A percentile compares a stretch with the other conserved stretches of the same genome.
Evolutionary conservation across 2,797 vertebrate genomes (phyloP).

Genomic region (Cygnus olor): DNA sequence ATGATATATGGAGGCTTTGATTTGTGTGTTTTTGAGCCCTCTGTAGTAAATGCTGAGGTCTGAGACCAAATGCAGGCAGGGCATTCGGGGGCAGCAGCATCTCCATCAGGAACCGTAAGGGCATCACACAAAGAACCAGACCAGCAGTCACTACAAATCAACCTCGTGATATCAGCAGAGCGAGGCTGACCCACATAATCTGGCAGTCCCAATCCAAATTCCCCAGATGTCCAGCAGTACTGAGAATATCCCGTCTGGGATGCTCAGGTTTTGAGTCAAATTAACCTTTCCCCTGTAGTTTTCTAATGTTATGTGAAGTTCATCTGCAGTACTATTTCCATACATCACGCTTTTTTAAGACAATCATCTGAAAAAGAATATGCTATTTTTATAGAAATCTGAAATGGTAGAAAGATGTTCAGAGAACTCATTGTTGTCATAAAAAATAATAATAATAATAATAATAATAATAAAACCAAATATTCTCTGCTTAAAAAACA

Average conservation of each 20-base stretch:
- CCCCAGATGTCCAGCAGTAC: not conserved
- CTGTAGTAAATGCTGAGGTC: not conserved
- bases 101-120: not conserved
- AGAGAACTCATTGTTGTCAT: not conserved
- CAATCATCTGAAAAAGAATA: not conserved
- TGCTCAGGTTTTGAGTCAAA: not conserved
- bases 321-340: not conserved
- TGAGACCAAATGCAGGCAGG: not conserved
- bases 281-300: not conserved
- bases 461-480: not conserved
- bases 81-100: not conserved
- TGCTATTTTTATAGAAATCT: not conserved
- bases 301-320: not conserved
- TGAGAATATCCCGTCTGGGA: not conserved
- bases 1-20: not conserved
- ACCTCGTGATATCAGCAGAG: not conserved
- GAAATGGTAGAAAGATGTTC: not conserved
- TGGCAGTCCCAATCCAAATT: not conserved
- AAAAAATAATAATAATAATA: not conserved
- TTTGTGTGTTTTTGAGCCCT: not conserved
- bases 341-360: not conserved
- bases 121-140: not conserved
- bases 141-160: not conserved
- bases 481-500: not conserved
- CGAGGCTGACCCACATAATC: not conserved